These are phyloP conservation scores for Karalla daura DNA, from an alignment of 2,797 vertebrate genomes.

Conservation along the genomic window DNA sequence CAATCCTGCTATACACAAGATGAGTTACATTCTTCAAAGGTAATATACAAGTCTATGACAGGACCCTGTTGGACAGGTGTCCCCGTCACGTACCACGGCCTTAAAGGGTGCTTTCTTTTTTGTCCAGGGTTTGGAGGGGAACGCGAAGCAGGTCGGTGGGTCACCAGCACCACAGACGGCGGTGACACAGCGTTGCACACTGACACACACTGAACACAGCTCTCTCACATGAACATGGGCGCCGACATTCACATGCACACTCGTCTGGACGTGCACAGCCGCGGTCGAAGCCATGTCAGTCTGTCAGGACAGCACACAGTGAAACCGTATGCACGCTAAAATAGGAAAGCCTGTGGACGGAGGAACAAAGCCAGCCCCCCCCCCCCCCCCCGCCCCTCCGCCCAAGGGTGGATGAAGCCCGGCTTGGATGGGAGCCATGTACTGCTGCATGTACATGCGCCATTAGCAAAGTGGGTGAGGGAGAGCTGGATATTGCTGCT, in stretches of 20 bases:
- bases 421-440: conserved; percentile 41
- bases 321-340: conserved; percentile 47
- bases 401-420: conserved; percentile 10
- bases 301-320: conserved; percentile 35
- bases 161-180: conserved; percentile 28
- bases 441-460: conserved; percentile 38
- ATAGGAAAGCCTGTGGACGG: conserved; percentile 50
- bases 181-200: conserved; percentile 19
- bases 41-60: conserved; percentile 48
- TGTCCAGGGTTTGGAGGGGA: conserved; percentile 1
- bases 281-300: conserved; percentile 40
- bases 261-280: conserved; percentile 54
- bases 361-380: conserved; percentile 38
- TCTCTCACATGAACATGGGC: conserved; percentile 38
- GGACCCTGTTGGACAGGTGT: conserved; percentile 55
- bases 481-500: conserved; percentile 45
- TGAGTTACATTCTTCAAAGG: conserved; percentile 72
- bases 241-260: conserved; percentile 48
- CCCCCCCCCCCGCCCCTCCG: background rate
- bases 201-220: conserved; percentile 19
- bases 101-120: conserved; percentile 81
- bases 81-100: conserved; percentile 62
- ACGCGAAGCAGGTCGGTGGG: conserved; percentile 36
- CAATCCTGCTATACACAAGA: conserved; percentile 36
- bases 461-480: conserved; percentile 39